Percentiles rank a stretch among this genome's conserved stretches.
Conservation (phyloP, 2,797 vertebrate species). For the Rhinichthys osculus region DNA sequence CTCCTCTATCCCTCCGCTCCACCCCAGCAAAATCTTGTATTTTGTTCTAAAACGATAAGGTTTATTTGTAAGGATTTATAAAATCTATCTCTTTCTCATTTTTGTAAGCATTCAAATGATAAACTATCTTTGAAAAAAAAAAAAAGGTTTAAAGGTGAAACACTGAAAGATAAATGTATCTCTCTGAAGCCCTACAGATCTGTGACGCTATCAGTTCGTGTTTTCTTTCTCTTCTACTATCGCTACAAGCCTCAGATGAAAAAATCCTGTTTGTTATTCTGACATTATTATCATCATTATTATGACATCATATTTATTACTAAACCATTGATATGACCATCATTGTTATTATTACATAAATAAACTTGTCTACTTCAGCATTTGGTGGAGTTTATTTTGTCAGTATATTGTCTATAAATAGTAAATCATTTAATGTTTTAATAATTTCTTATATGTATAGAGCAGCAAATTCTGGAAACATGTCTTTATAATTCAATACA, state of each 20-base stretch:
- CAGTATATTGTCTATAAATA: not conserved
- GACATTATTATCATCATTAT: constrained; percentile 62
- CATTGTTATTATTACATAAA: constrained; percentile 81
- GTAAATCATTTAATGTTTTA: too few relatives aligned
- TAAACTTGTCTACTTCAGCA: constrained; percentile 80
- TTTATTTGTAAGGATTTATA: constrained; percentile 84
- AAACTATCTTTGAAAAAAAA: constrained; percentile 72
- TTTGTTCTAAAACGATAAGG: constrained; percentile 82
- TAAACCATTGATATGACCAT: constrained; percentile 79
- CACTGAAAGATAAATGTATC: constrained; percentile 64
- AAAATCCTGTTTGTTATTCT: constrained; percentile 85
- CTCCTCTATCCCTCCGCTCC: constrained; percentile 60
- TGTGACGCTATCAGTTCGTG: constrained; percentile 79
- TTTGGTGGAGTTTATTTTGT: constrained; percentile 4
- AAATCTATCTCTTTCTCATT: constrained; percentile 76
- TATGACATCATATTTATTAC: constrained; percentile 72
- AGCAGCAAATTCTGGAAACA: too few relatives aligned
- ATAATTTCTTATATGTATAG: too few relatives aligned
- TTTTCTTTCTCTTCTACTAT: constrained; percentile 88
- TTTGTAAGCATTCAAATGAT: constrained; percentile 83
- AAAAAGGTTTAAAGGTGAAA: constrained; percentile 74
- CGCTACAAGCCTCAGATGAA: constrained; percentile 86
- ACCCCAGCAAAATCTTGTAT: constrained; percentile 79
- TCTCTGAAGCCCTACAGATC: constrained; percentile 68
- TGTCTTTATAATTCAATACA: too few relatives aligned